Conservation (phyloP, 2,797 vertebrate genomes). For the Arnoldichthys spilopterus region DNA sequence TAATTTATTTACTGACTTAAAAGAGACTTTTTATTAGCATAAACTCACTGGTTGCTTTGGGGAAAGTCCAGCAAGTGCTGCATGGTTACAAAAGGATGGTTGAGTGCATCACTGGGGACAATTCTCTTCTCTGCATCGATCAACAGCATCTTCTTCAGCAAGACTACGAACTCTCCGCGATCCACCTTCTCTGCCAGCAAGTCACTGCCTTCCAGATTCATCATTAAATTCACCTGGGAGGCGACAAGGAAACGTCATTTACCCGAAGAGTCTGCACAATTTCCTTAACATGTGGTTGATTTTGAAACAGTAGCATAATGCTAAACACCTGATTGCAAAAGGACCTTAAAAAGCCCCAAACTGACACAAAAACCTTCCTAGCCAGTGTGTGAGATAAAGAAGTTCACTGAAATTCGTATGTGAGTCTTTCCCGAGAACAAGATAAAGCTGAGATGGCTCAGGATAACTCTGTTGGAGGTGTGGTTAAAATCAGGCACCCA, state of each 20-base stretch:
- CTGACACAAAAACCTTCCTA: not conserved
- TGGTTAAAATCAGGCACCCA: not conserved
- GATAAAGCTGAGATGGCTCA: not conserved
- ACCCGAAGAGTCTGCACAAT: not conserved
- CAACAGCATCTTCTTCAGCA: constrained; percentile 98
- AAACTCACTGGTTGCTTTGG: constrained; percentile 98
- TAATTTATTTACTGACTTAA: too few relatives aligned
- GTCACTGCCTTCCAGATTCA: constrained; percentile 98
- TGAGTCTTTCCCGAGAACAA: not conserved
- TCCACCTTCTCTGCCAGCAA: constrained; percentile 95
- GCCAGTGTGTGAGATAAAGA: not conserved
- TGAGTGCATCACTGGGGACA: constrained; percentile 88
- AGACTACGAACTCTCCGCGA: constrained; percentile 92
- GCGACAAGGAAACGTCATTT: not conserved
- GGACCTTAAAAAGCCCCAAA: too few relatives aligned
- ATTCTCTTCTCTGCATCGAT: constrained; percentile 96
- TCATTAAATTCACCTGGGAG: constrained; percentile 94
- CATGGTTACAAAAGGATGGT: constrained; percentile 97
- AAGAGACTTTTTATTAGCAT: too few relatives aligned
- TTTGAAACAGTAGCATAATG: not conserved
- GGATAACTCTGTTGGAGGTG: not conserved
- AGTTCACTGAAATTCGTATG: not conserved
- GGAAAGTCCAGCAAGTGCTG: constrained; percentile 98
- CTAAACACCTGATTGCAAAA: not conserved
- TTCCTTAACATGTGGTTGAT: not conserved